Conservation (phyloP, 2,888 invertebrate species). For the Meiosimyza platycephala region DNA sequence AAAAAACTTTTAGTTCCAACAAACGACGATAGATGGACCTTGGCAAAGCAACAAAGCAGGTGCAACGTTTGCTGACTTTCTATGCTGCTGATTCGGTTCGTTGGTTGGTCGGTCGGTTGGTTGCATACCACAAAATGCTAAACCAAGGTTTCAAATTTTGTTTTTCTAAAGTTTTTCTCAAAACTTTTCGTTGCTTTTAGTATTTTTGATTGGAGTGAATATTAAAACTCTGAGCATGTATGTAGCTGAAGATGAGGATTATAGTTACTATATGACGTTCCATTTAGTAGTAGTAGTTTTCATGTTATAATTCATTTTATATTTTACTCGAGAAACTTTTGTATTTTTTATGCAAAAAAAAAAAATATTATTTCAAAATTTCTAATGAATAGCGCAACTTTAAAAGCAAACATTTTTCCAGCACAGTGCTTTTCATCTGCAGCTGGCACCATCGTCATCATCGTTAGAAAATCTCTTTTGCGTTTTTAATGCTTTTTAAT, state of each 20-base stretch:
- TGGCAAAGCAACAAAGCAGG: constrained; percentile 28
- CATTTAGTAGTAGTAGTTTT: not conserved
- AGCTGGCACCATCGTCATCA: not conserved
- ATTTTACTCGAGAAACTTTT: not conserved
- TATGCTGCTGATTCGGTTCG: not conserved
- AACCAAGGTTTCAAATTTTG: constrained; percentile 29
- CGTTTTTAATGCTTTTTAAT: too few relatives aligned
- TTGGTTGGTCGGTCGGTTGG: not conserved
- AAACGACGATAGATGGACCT: not conserved
- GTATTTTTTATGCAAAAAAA: not conserved
- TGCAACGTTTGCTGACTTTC: constrained; percentile 1
- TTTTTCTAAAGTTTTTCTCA: constrained; percentile 31
- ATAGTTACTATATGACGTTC: not conserved
- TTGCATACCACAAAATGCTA: constrained; percentile 31
- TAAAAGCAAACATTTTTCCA: constrained; percentile 14
- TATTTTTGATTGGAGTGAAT: constrained; percentile 3
- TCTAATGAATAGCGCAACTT: constrained; percentile 18
- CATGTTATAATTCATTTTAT: not conserved
- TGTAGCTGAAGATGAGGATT: not conserved
- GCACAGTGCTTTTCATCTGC: not conserved
- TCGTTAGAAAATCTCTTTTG: too few relatives aligned
- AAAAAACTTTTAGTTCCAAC: not conserved
- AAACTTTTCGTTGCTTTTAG: constrained; percentile 31
- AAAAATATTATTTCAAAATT: constrained; percentile 24
- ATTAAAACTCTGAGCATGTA: not conserved